Evolutionary conservation across 2,113 vertebrate genomes (phyloP), one percentile per base, ranked within the genome.

Genomic region (Eidolon helvum): DNA sequence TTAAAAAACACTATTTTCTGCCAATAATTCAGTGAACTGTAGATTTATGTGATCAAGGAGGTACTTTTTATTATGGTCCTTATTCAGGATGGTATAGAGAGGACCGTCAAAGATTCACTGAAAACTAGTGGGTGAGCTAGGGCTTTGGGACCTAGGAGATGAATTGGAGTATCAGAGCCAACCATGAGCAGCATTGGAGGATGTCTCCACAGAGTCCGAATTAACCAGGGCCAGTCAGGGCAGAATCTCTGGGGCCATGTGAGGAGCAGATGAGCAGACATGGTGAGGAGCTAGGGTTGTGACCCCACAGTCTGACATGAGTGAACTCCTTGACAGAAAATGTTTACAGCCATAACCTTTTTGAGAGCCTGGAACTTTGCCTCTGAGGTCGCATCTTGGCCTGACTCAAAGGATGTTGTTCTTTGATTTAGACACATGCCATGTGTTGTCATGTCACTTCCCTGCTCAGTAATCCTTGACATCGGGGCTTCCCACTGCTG

Each of bases 251-350:
- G 75, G 28, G 40, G 57, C 19, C 1, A 0, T 2, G 7, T 71
- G 40, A 50, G n/a, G 48, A 79, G 35, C 2, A 6, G 18, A 7
- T 8, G 24, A 55, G 24, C 38, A 55, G 45, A 77, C 38, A 4
- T 0, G 0, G 26, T 26, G 43, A 86, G 24, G 66, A 33, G 11
- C 10, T 16, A 26, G 30, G 28, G 5, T 21, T 59, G 14, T 18
- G 30, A 61, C 30, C n/a, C 10, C 1, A 18, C 16, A 5, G 8
- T 4, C 21, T 38, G 83, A 43, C 19, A 1, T 7, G 48, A 40
- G 12, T 33, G 75, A 50, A 19, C 15, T 66, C 45, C 35, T 21
- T 74, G 26, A 33, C 15, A 53, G 48, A 68, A 18, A n/a, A 8
- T 4, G 0, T 15, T 16, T 15, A 16, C 12, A 16, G 48, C 6